Evolutionary conservation across 1,140 invertebrate species (phyloP).

Genomic region (Neuroterus valhalla): DNA sequence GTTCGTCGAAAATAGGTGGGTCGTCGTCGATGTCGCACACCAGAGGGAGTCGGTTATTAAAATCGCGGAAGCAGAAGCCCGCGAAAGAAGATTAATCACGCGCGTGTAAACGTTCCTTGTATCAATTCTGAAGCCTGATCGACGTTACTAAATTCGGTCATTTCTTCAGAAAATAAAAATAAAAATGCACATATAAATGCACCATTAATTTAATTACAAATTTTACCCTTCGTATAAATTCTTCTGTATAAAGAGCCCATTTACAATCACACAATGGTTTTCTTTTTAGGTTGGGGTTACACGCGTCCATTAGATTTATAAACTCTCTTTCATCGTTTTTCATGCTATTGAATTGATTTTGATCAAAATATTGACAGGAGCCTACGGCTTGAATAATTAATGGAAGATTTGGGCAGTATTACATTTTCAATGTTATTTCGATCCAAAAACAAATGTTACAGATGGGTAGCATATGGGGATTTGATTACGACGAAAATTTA

Average conservation of each 20-base stretch:
- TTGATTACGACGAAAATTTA: constrained; percentile 3
- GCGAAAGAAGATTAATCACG: constrained; percentile 58
- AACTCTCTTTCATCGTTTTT: neutral
- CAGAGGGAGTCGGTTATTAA: constrained; percentile 57
- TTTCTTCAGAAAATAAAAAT: neutral
- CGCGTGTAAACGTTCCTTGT: constrained; percentile 50
- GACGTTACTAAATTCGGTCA: constrained; percentile 17
- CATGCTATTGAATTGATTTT: constrained; percentile 9
- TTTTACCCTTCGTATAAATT: too few species aligned
- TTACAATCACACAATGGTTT: neutral
- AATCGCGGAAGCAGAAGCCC: constrained; percentile 50
- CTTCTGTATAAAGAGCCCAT: neutral
- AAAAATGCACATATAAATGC: too few species aligned
- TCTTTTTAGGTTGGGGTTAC: neutral
- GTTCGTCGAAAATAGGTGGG: constrained; percentile 31
- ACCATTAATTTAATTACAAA: too few species aligned
- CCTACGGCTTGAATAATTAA: constrained; percentile 17
- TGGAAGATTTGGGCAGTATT: neutral
- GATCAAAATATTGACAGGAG: neutral
- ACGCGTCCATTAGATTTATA: neutral
- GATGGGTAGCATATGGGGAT: neutral
- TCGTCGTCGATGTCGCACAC: constrained; percentile 31
- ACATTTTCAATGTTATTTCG: neutral
- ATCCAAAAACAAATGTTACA: constrained; percentile 1
- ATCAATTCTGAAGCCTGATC: constrained; percentile 28